phyloP scores from a whole-genome alignment of 2,888 invertebrate species.

The Ferrisia virgata region DNA sequence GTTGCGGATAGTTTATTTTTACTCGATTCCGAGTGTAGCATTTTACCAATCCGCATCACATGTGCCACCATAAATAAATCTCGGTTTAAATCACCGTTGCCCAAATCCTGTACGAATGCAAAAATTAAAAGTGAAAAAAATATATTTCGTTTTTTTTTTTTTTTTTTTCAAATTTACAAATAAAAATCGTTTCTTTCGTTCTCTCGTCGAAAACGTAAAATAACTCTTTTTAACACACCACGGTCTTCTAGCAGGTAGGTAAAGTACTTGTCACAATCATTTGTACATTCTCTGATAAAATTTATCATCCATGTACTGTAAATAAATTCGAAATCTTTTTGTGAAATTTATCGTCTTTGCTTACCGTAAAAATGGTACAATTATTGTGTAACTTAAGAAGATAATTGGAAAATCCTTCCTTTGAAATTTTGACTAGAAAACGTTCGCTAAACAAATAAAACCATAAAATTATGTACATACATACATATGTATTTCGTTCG shows the following conservation, averaged over 20 bases:
- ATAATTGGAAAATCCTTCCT: conserved; percentile 86
- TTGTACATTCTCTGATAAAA: no score
- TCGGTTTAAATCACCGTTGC: conserved; percentile 76
- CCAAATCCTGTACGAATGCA: conserved; percentile 71
- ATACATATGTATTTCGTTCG: no score
- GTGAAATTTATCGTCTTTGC: conserved; percentile 54
- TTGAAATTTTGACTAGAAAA: conserved; percentile 82
- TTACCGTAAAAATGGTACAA: conserved; percentile 81
- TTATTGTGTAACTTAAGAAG: conserved; percentile 82
- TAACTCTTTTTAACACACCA: no score
- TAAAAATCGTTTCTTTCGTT: background rate
- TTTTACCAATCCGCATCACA: conserved; percentile 83
- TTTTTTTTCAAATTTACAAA: background rate
- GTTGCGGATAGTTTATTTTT: conserved; percentile 49
- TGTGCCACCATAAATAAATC: conserved; percentile 87
- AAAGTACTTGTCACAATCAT: no score
- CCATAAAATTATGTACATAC: no score
- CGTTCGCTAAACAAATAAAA: conserved; percentile 64
- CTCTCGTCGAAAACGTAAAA: no score
- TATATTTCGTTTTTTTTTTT: conserved; percentile 41
- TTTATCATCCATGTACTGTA: background rate
- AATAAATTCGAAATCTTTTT: background rate
- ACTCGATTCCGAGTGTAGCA: conserved; percentile 65
- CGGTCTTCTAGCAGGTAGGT: no score
- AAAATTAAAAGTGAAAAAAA: conserved; percentile 46